Evolutionary conservation across 2,113 vertebrate genomes (phyloP).

Genomic region (Phainopepla nitens): DNA sequence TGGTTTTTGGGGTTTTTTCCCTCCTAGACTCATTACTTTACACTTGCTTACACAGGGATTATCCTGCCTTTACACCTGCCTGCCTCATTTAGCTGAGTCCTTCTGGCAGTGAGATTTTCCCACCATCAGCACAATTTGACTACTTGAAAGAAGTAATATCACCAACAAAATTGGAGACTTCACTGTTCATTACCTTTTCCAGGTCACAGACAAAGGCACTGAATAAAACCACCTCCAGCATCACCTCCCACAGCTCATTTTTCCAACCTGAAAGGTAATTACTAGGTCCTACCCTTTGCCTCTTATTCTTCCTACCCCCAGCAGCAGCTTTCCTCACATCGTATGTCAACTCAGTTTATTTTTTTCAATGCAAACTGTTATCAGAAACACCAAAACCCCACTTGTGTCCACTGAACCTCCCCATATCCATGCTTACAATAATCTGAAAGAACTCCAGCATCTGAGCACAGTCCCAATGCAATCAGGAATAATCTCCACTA

Average conservation of each 20-base stretch:
- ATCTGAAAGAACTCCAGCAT: background rate
- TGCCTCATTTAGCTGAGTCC: background rate
- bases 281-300: background rate
- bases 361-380: background rate
- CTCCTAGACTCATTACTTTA: background rate
- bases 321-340: background rate
- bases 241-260: background rate
- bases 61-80: background rate
- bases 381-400: background rate
- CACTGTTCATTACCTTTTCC: conserved; percentile 13
- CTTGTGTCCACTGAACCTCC: background rate
- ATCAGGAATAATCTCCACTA: background rate
- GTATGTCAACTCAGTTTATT: background rate
- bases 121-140: conserved; percentile 8
- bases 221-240: background rate
- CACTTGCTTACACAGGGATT: background rate
- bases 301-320: background rate
- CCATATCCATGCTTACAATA: background rate
- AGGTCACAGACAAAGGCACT: background rate
- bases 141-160: background rate
- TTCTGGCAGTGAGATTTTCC: background rate
- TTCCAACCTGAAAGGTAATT: background rate
- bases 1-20: rapidly evolving
- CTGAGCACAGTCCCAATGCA: background rate
- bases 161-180: background rate